phyloP scores from a whole-genome alignment of 2,797 vertebrate species.

The Gymnoscopelus microlampas region DNA sequence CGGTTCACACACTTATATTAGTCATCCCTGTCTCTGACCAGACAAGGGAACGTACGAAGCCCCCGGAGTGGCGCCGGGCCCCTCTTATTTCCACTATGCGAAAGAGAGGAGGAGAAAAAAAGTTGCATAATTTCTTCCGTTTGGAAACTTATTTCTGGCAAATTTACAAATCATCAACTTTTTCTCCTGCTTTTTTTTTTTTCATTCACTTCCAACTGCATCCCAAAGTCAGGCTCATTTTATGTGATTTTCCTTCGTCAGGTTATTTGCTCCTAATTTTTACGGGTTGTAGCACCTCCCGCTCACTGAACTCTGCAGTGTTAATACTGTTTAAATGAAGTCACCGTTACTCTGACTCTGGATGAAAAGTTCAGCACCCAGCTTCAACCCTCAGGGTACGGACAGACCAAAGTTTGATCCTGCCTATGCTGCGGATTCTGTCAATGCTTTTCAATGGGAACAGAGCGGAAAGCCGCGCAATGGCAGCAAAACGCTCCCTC shows the following conservation, averaged over 20 bases:
- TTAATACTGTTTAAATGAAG: constrained; percentile 26
- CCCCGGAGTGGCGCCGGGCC: constrained; percentile 23
- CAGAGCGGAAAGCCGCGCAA: too few species aligned
- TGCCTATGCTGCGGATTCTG: too few species aligned
- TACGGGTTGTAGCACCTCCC: constrained; percentile 41
- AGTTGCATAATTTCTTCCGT: constrained; percentile 44
- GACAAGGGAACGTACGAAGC: constrained; percentile 10
- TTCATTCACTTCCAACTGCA: constrained; percentile 32
- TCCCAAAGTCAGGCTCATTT: constrained; percentile 35
- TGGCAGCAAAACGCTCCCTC: neutral
- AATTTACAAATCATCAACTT: constrained; percentile 44
- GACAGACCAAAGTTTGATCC: too few species aligned
- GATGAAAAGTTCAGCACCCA: neutral
- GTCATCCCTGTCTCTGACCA: constrained; percentile 1
- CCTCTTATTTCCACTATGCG: constrained; percentile 32
- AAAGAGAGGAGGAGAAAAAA: neutral
- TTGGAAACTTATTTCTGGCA: constrained; percentile 51
- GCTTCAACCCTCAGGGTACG: too few species aligned
- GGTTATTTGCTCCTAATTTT: constrained; percentile 45
- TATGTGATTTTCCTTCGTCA: constrained; percentile 53
- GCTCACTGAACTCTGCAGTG: constrained; percentile 28
- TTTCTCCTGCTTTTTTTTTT: constrained; percentile 14
- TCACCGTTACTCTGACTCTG: neutral
- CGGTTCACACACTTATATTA: neutral
- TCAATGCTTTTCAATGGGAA: too few species aligned